phyloP scores from a whole-genome alignment of 2,888 invertebrate species.

The Calameuta pallipes region DNA sequence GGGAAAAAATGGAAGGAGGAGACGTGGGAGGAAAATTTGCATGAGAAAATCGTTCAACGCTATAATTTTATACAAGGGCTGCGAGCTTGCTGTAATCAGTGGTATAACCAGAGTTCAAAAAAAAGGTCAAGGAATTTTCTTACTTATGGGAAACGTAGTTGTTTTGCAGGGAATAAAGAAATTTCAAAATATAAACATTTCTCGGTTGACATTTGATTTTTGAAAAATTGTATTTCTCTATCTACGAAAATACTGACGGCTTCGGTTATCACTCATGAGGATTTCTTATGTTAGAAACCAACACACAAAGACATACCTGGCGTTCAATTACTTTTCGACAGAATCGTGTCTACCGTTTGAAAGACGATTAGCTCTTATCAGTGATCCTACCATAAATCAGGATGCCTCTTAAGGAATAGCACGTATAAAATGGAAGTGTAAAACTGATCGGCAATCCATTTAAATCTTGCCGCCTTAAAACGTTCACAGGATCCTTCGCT shows the following conservation, averaged over 20 bases:
- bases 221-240: not conserved
- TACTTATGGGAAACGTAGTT: not conserved
- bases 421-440: not conserved
- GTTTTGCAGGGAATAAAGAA: not conserved
- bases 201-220: not conserved
- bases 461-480: not conserved
- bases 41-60: conserved; percentile 22
- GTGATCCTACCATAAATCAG: not conserved
- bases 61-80: not conserved
- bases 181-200: not conserved
- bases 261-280: not conserved
- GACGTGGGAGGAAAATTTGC: conserved; percentile 18
- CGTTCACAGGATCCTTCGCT: not conserved
- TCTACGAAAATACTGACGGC: not conserved
- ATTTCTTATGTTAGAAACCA: not conserved
- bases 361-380: not conserved
- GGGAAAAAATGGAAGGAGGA: not conserved
- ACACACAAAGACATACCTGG: not conserved
- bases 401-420: not conserved
- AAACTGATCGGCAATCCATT: not conserved
- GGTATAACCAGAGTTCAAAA: not conserved
- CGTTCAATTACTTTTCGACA: not conserved
- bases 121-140: not conserved
- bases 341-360: not conserved
- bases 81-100: not conserved